Percentiles rank a stretch among this genome's conserved stretches.
Evolutionary conservation across 2,888 invertebrate species (phyloP).

Genomic region (Tetragnatha montana): DNA sequence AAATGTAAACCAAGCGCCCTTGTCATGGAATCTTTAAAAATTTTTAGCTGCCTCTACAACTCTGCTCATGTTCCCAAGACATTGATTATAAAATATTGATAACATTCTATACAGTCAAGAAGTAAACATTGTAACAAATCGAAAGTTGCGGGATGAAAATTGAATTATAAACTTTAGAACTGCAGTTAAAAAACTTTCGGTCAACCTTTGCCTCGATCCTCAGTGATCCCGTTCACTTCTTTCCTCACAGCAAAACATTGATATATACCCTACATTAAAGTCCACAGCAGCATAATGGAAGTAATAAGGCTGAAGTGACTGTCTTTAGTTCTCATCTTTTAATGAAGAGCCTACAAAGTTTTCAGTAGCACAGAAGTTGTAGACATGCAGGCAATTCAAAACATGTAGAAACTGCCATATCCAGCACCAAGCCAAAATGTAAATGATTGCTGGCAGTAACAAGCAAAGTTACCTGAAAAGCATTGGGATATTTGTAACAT

Average conservation of each 20-base stretch:
- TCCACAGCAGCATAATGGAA: constrained; percentile 70
- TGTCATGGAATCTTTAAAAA: constrained; percentile 56
- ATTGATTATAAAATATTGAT: constrained; percentile 55
- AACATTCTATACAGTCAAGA: constrained; percentile 50
- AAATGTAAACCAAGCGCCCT: constrained; percentile 24
- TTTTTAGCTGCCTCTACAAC: constrained; percentile 64
- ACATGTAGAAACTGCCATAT: constrained; percentile 61
- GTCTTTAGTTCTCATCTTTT: constrained; percentile 33
- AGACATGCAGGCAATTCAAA: constrained; percentile 60
- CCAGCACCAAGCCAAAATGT: constrained; percentile 71
- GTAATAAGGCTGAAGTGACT: constrained; percentile 69
- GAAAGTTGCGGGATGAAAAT: constrained; percentile 14
- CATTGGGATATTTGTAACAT: too few relatives aligned
- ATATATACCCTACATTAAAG: constrained; percentile 41
- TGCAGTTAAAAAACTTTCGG: constrained; percentile 29
- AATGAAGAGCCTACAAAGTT: constrained; percentile 48
- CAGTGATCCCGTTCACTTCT: constrained; percentile 4
- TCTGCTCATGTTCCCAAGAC: constrained; percentile 42
- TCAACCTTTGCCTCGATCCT: constrained; percentile 11
- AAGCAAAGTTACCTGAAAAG: constrained; percentile 37
- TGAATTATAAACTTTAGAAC: constrained; percentile 38
- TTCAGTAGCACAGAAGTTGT: constrained; percentile 39
- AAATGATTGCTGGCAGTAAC: constrained; percentile 69
- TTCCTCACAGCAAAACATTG: constrained; percentile 36
- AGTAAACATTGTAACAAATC: constrained; percentile 45